phyloP scores from a whole-genome alignment of 1,140 invertebrate genomes.

The Pristionchus pacificus region DNA sequence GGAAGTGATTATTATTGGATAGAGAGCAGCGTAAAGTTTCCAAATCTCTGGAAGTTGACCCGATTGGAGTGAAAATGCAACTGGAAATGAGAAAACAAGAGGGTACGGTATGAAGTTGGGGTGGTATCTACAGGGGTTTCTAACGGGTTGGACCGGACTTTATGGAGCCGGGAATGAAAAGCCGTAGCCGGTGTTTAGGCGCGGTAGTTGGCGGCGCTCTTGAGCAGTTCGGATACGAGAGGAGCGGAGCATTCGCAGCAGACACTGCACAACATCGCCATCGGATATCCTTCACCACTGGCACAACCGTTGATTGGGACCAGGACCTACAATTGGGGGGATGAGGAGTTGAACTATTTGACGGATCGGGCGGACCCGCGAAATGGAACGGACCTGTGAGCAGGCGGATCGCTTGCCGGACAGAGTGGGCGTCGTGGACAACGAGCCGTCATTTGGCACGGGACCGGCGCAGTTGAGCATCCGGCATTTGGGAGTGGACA shows the following conservation, averaged over 20 bases:
- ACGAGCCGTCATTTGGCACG: conserved; percentile 49
- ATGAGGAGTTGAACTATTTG: too few species aligned
- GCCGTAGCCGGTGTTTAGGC: too few species aligned
- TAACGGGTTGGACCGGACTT: too few species aligned
- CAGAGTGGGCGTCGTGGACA: conserved; percentile 29
- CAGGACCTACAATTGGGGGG: conserved; percentile 52
- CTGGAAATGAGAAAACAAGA: too few species aligned
- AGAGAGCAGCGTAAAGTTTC: too few species aligned
- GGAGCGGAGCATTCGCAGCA: conserved; percentile 50
- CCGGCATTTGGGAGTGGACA: conserved; percentile 40
- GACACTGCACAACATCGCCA: conserved; percentile 56
- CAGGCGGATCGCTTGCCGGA: conserved; percentile 39
- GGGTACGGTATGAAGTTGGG: too few species aligned
- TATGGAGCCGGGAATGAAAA: too few species aligned
- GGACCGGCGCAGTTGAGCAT: conserved; percentile 53
- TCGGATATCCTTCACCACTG: conserved; percentile 45
- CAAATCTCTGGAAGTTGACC: too few species aligned
- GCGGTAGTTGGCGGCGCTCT: conserved; percentile 42
- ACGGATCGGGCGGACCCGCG: too few species aligned
- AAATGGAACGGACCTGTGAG: not conserved
- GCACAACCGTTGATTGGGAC: conserved; percentile 50
- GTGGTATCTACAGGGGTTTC: too few species aligned
- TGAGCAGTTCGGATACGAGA: conserved; percentile 41
- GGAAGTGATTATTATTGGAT: too few species aligned
- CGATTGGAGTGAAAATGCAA: too few species aligned